These are phyloP conservation scores for Halotydeus destructor DNA, from an alignment of 1,140 invertebrate species.

Conservation along the genomic window DNA sequence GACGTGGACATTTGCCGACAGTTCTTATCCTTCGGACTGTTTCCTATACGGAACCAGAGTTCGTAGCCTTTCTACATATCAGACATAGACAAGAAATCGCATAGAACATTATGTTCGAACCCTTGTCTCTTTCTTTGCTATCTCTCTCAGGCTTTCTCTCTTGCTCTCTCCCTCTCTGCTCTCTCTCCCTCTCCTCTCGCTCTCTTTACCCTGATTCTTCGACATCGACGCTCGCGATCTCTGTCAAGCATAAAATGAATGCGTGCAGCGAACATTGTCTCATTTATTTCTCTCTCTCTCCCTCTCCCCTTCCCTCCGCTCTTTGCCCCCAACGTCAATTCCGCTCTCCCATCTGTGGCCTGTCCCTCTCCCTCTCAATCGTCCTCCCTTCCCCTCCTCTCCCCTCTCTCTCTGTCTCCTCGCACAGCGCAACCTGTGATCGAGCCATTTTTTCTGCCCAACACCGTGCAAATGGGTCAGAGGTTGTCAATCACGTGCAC, in stretches of 20 bases:
- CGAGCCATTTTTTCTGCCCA: slow-evolving; percentile 28
- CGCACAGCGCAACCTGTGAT: slow-evolving; percentile 19
- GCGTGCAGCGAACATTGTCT: too few species aligned
- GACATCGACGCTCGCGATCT: too few species aligned
- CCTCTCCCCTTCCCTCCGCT: too few species aligned
- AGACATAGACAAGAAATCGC: not conserved
- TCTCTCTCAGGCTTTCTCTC: not conserved
- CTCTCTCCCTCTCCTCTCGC: too few species aligned
- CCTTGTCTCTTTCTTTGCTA: not conserved
- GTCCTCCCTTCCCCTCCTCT: not conserved
- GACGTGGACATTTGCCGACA: not conserved
- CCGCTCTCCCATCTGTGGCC: too few species aligned
- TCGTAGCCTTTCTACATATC: not conserved
- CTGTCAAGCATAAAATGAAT: too few species aligned
- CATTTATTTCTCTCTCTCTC: too few species aligned
- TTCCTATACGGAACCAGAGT: not conserved
- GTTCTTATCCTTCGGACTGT: not conserved
- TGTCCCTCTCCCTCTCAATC: too few species aligned
- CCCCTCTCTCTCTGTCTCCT: not conserved
- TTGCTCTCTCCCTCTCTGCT: not conserved
- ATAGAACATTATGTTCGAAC: not conserved
- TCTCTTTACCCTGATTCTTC: too few species aligned
- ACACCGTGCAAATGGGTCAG: slow-evolving; percentile 57
- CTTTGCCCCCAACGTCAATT: too few species aligned
- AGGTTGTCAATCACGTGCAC: slow-evolving; percentile 61